These are phyloP conservation scores for Bursaphelenchus mucronatus DNA, from an alignment of 1,140 invertebrate species.

Conservation along the genomic window DNA sequence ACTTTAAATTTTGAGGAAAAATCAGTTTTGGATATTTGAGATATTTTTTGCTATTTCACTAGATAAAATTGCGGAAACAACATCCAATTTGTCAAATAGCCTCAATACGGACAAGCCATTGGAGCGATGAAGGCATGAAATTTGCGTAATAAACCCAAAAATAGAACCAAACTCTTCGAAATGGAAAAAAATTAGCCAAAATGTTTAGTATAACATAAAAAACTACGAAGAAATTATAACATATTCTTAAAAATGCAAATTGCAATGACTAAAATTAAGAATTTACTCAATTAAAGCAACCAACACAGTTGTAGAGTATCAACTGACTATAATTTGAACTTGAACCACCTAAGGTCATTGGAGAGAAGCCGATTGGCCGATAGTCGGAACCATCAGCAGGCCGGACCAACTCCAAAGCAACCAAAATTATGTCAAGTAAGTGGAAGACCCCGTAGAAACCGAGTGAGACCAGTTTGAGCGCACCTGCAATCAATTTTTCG, in stretches of 20 bases:
- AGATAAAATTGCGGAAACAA: no score
- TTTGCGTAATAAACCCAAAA: background rate
- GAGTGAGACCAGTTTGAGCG: constrained; percentile 27
- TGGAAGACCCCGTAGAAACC: constrained; percentile 34
- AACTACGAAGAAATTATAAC: no score
- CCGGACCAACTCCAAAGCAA: constrained; percentile 22
- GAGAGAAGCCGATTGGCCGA: background rate
- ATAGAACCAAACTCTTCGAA: background rate
- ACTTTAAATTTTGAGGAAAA: no score
- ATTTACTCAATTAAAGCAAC: constrained; percentile 22
- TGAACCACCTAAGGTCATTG: background rate
- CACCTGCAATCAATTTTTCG: constrained; percentile 19
- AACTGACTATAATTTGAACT: constrained; percentile 19
- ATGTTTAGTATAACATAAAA: background rate
- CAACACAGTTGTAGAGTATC: constrained; percentile 27
- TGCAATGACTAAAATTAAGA: background rate
- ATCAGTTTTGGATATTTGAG: no score
- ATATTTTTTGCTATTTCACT: no score
- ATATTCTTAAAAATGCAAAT: no score
- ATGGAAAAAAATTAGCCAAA: background rate
- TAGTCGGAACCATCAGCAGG: constrained; percentile 23
- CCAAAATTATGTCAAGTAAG: constrained; percentile 27
- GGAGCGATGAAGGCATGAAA: background rate
- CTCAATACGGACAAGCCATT: no score
- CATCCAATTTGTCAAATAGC: no score